Evolutionary conservation across 2,113 vertebrate species (phyloP).

Genomic region (Mormyrus lacerda): DNA sequence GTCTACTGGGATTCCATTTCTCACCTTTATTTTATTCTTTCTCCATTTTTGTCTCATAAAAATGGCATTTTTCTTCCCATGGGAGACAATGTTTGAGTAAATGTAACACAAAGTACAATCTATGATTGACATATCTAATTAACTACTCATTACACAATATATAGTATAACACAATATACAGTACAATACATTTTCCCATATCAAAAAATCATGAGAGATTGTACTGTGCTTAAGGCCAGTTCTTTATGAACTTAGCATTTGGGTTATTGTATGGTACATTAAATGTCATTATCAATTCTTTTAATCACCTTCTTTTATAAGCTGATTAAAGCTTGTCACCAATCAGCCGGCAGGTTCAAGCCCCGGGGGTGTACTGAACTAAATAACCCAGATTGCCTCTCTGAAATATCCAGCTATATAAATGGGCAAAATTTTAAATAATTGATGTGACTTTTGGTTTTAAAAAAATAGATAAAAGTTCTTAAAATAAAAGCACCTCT

Average conservation of each 20-base stretch:
- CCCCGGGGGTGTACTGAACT: background rate
- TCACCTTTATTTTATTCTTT: background rate
- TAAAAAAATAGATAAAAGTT: constrained; percentile 1
- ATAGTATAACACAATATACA: background rate
- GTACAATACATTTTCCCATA: background rate
- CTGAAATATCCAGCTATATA: background rate
- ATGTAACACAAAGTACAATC: background rate
- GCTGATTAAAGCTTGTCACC: background rate
- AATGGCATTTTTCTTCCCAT: background rate
- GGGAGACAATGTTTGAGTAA: background rate
- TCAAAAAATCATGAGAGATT: background rate
- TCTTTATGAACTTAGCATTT: background rate
- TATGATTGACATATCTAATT: background rate
- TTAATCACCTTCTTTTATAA: background rate
- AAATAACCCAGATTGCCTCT: background rate
- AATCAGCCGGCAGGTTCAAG: background rate
- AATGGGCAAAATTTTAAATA: background rate
- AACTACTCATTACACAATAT: background rate
- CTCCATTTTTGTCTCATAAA: background rate
- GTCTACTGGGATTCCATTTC: background rate
- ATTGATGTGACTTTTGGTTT: background rate
- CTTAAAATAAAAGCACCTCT: background rate
- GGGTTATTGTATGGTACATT: background rate
- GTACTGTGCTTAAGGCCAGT: background rate
- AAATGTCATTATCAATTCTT: background rate